Evolutionary conservation across 2,113 vertebrate species (phyloP).

Genomic region (Cebus imitator): DNA sequence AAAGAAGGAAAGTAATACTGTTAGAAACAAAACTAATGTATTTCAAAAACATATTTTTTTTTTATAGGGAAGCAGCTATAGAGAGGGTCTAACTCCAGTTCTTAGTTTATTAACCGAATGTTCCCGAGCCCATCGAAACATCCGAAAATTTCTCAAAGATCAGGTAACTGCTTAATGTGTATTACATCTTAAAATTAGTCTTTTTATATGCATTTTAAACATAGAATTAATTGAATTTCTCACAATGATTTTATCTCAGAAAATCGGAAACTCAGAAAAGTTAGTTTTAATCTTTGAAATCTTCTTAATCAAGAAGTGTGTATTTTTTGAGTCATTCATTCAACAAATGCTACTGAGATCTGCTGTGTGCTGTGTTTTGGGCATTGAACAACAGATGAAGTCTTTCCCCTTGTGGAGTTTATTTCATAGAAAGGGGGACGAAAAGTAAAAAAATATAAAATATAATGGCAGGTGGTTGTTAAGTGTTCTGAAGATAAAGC

Average conservation of each 20-base stretch:
- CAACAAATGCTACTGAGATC: conserved; percentile 33
- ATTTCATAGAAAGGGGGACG: neutral
- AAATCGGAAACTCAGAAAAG: conserved; percentile 25
- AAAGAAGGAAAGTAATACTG: neutral
- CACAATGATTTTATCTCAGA: conserved; percentile 41
- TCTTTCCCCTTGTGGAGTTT: neutral
- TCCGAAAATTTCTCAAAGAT: conserved; percentile 97
- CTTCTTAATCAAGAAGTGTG: conserved; percentile 26
- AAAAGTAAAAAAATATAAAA: neutral
- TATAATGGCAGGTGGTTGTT: neutral
- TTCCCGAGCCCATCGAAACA: conserved; percentile 93
- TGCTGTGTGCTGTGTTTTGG: conserved; percentile 8
- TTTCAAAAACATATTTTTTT: conserved; percentile 37
- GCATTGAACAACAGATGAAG: neutral
- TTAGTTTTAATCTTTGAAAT: conserved; percentile 43
- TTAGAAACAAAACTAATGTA: conserved; percentile 54
- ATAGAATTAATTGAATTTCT: conserved; percentile 42
- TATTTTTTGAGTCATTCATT: conserved; percentile 20
- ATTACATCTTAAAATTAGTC: conserved; percentile 22
- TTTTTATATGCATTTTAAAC: neutral
- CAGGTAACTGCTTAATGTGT: conserved; percentile 86
- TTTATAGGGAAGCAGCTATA: conserved; percentile 94
- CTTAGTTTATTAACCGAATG: conserved; percentile 96
- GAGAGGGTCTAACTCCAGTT: conserved; percentile 97
- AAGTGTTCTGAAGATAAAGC: neutral